These are phyloP conservation scores for Apostichopus leukothele DNA, from an alignment of 53 echinoderm and acorn worm species.

Conservation along the genomic window DNA sequence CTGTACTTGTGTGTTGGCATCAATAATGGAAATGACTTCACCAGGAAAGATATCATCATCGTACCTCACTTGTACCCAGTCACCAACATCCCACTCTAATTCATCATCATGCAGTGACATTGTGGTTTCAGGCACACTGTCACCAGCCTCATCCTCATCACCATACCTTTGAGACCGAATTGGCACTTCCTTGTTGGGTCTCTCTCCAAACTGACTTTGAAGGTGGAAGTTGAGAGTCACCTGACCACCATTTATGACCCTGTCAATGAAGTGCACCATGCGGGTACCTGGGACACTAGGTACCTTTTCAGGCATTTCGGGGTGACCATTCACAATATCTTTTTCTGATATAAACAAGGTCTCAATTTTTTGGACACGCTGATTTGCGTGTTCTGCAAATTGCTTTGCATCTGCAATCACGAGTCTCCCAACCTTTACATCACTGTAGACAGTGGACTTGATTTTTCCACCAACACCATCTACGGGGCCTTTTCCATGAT, in stretches of 20 bases:
- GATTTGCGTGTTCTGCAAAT: constrained; percentile 9
- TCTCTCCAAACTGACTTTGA: constrained; percentile 9
- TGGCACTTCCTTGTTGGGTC: background rate
- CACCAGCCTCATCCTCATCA: background rate
- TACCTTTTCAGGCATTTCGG: constrained; percentile 22
- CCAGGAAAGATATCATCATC: constrained; percentile 12
- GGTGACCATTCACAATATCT: background rate
- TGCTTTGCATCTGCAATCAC: background rate
- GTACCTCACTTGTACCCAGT: constrained; percentile 20
- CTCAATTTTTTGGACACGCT: background rate
- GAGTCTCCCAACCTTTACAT: constrained; percentile 3
- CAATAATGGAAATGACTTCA: background rate
- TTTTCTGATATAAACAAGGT: background rate
- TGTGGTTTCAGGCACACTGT: background rate
- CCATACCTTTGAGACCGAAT: background rate
- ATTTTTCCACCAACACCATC: constrained; percentile 47
- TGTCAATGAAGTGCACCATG: constrained; percentile 31
- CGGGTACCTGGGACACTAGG: constrained; percentile 23
- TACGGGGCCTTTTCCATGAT: constrained; percentile 25
- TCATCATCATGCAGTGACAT: background rate
- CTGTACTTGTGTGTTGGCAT: constrained; percentile 4
- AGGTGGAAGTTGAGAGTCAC: constrained; percentile 9
- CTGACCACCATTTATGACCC: background rate
- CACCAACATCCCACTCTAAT: constrained; percentile 1
- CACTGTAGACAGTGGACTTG: constrained; percentile 34